These are phyloP conservation scores for Dipus sagitta DNA, from an alignment of 2,797 vertebrate species.

Conservation along the genomic window DNA sequence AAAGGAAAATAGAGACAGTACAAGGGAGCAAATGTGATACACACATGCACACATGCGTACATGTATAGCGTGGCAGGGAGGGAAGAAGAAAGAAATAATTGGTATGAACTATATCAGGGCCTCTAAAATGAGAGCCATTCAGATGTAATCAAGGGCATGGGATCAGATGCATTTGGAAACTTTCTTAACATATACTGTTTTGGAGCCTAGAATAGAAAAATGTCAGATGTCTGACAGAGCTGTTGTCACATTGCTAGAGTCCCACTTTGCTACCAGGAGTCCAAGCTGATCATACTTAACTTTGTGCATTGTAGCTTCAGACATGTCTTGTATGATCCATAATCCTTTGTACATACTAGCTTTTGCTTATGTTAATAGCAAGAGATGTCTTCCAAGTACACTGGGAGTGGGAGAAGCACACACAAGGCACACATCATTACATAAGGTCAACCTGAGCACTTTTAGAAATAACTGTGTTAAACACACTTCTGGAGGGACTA, in stretches of 20 bases:
- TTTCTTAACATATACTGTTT: no score
- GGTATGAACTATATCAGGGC: no score
- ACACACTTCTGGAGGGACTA: no score
- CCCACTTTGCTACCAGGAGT: background rate
- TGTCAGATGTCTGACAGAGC: background rate
- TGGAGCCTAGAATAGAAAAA: background rate
- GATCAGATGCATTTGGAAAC: no score
- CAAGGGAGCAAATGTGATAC: no score
- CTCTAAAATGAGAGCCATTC: no score
- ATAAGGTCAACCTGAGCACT: background rate
- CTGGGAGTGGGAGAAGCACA: background rate
- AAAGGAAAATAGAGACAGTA: no score
- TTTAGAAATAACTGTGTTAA: background rate
- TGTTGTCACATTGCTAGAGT: background rate
- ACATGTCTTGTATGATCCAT: background rate
- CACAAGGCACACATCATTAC: background rate
- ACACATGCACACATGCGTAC: no score
- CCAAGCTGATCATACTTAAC: background rate
- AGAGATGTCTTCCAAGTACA: background rate
- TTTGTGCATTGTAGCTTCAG: background rate
- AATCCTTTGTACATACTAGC: background rate
- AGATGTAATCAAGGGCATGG: no score
- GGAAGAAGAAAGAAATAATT: no score
- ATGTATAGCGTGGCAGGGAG: no score
- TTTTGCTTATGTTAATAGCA: background rate